Percentiles rank a stretch among this genome's conserved stretches.
phyloP scores from a whole-genome alignment of 1,140 invertebrate genomes.

The Tetramorium alpestre region DNA sequence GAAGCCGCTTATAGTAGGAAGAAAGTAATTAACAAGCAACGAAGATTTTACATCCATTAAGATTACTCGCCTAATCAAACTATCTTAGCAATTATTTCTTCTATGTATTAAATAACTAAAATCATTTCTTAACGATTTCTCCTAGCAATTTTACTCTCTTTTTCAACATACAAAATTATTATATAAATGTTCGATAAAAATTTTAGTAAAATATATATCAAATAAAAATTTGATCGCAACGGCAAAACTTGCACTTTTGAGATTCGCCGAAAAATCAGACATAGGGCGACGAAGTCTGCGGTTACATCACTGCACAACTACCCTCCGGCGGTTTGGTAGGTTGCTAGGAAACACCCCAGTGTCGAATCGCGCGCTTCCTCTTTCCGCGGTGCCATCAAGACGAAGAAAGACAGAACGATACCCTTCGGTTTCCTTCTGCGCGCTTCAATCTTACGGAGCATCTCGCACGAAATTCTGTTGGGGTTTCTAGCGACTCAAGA shows the following conservation, averaged over 20 bases:
- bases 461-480: slow-evolving; percentile 65
- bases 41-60: slow-evolving; percentile 6
- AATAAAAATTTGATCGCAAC: background rate
- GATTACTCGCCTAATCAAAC: slow-evolving; percentile 3
- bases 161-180: background rate
- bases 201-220: background rate
- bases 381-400: slow-evolving; percentile 38
- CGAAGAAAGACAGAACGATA: slow-evolving; percentile 57
- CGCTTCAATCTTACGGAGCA: slow-evolving; percentile 66
- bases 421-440: slow-evolving; percentile 29
- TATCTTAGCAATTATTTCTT: background rate
- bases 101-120: too few species aligned
- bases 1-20: background rate
- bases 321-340: slow-evolving; percentile 76
- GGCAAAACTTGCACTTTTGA: slow-evolving; percentile 13
- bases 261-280: slow-evolving; percentile 30
- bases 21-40: background rate
- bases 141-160: background rate
- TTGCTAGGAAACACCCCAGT: slow-evolving; percentile 82
- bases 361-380: slow-evolving; percentile 69
- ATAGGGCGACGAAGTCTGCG: slow-evolving; percentile 38
- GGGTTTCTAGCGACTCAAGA: slow-evolving; percentile 49
- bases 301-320: slow-evolving; percentile 77
- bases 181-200: background rate
- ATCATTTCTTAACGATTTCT: background rate